Evolutionary conservation across 2,797 vertebrate genomes (phyloP), one percentile per base, ranked within the genome.

Genomic region (Danio kyathit): DNA sequence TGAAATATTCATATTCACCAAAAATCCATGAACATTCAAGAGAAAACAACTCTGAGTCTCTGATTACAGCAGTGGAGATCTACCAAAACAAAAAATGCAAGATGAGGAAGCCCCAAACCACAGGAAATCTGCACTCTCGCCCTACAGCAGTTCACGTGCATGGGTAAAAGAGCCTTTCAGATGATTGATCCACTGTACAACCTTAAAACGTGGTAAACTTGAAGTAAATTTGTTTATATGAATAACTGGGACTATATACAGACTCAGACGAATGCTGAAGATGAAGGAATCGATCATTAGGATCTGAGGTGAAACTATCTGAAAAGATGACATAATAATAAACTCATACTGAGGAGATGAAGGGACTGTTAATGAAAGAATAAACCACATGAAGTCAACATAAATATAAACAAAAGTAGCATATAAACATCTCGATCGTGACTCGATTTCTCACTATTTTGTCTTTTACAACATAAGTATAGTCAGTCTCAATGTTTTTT

Each of bases 31-130:
- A 60, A 16, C 51, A 69, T 41, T 5, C 43, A 8, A n/a, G 48
- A 29, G 6, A 46, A 65, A 73, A 21, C 29, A 48, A 38, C 17
- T 12, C 48, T 10, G 48, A 51, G 54, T 11, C 4, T 79, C 72
- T 16, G 16, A 60, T 61, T 61, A 57, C 21, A 65, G 11, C 10
- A 17, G 51, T 48, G 61, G 38, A 71, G 69, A 48, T 70, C 56
- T 54, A 74, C 66, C 74, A 66, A 76, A 61, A 72, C 21, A 71
- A 3, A 17, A 48, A 59, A 38, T 49, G 51, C 16, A 44, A 49
- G 41, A 78, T 74, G 54, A 73, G 61, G 65, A 77, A 66, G 65
- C 69, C 11, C 3, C 38, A 43, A 80, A 84, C 80, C 82, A 82
- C 80, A 82, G 63, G 76, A 84, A 74, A 80, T 40, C n/a, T 41